Base-by-base conservation (phyloP, 2,797 vertebrate species). In the Spizella passerina region DNA sequence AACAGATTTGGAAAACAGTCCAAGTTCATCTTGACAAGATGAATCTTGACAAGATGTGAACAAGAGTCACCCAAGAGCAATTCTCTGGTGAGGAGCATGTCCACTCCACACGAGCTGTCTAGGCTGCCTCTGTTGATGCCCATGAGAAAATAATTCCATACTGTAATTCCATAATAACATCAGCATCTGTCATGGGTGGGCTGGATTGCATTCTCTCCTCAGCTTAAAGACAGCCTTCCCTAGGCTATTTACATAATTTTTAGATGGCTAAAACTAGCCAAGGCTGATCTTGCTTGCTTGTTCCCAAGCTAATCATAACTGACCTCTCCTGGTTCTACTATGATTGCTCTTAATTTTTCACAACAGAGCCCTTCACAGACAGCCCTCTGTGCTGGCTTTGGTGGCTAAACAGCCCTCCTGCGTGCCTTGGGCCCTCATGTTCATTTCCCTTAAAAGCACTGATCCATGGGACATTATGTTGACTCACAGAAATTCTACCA, bases 211-310 rank as follows among this genome's bases (percentile, higher is more conserved):
- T 83, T 59, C 26, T 69, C 46, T 88, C 70, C 24, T 79, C 68
- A 49, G 21, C 27, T 59, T 59, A 69, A 72, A 88, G 39, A 65
- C 9, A 22, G 29, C 41, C 49, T 88, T 82, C 41, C 12, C 75
- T 38, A 56, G 52, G 56, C 47, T 82, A 29, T 9, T 26, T 38
- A 23, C 16, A 22, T 49, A 59, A 68, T 68, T 80, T 94, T 85
- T 73, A 94, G 49, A 24, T 71, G 38, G 44, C 60, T 92, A 87
- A 96, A 93, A 87, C 88, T 87, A 91, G 34, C 56, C 5, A 46
- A 82, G 36, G 41, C 83, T 90, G 71, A 88, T 88, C n/a, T 49
- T 70, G 55, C 73, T 90, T 84, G 56, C 52, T 84, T 22, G 24
- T 80, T 86, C 63, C 60, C 52, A 80, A 49, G 71, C 26, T 16